Evolutionary conservation across 2,113 vertebrate species (phyloP).

Genomic region (Microcebus ravelobensis): DNA sequence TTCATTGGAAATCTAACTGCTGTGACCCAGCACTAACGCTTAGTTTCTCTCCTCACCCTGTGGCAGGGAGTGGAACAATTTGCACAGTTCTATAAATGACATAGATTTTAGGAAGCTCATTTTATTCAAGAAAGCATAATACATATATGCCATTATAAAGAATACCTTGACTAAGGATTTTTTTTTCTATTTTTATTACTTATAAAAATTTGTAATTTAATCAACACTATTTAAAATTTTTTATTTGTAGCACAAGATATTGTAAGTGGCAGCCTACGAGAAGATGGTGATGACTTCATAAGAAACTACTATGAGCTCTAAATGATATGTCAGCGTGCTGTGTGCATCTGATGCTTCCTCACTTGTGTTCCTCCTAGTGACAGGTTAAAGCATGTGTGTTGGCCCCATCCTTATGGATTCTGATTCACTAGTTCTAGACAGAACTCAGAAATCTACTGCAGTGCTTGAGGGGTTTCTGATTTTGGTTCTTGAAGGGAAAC

Average conservation of each 20-base stretch:
- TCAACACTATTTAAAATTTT: background rate
- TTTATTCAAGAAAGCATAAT: constrained; percentile 11
- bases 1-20: background rate
- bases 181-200: background rate
- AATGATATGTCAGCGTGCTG: no score
- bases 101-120: constrained; percentile 19
- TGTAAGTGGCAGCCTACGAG: background rate
- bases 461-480: background rate
- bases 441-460: background rate
- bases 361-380: fast-evolving
- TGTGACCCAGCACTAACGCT: background rate
- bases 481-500: background rate
- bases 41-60: background rate
- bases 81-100: background rate
- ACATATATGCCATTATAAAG: background rate
- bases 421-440: background rate
- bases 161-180: background rate
- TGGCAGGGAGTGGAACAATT: background rate
- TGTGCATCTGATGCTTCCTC: fast-evolving
- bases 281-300: background rate
- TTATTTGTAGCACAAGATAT: background rate
- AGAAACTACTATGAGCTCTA: background rate
- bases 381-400: background rate
- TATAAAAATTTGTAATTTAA: background rate
- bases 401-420: background rate